Conservation (phyloP, 2,888 invertebrate genomes). For the Hetaerina titia region DNA sequence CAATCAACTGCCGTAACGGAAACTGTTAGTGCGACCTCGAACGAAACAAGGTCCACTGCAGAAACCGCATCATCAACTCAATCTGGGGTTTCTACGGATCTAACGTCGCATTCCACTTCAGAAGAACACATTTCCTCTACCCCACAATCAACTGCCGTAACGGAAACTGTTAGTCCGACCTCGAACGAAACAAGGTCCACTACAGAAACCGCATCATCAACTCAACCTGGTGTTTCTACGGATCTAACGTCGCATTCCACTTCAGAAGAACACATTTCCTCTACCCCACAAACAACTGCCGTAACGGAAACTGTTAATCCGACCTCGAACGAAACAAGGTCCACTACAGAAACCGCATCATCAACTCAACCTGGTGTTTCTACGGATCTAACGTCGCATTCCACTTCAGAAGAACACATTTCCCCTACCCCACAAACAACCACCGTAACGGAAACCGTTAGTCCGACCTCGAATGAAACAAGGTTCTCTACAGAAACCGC, state of each 20-base stretch:
- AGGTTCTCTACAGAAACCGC: not conserved
- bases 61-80: not conserved
- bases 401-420: not conserved
- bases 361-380: not conserved
- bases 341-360: not conserved
- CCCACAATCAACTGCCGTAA: not conserved
- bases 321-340: not conserved
- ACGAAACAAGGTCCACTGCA: too few relatives aligned
- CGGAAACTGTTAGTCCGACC: not conserved
- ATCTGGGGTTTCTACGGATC: not conserved
- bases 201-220: not conserved
- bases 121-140: not conserved
- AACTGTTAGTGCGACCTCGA: too few relatives aligned
- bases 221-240: not conserved
- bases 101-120: not conserved
- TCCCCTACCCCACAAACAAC: not conserved
- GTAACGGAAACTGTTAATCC: too few relatives aligned
- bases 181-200: not conserved
- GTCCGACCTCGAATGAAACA: not conserved
- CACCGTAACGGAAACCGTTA: not conserved
- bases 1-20: too few relatives aligned
- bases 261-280: not conserved
- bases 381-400: not conserved
- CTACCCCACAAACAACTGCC: not conserved
- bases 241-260: not conserved